Conservation (phyloP, 2,888 invertebrate genomes). For the Tipula helvola region DNA sequence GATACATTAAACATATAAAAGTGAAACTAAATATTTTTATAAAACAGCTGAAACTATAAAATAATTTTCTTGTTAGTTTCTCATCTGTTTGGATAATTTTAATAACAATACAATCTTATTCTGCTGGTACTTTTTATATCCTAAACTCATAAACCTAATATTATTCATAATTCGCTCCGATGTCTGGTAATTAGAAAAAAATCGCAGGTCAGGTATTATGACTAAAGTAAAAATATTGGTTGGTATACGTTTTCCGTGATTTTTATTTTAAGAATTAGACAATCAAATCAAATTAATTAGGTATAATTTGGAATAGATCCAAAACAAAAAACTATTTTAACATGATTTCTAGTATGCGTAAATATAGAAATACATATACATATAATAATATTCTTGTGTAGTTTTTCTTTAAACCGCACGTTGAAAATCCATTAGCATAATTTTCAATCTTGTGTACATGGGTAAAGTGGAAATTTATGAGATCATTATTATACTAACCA, state of each 20-base stretch:
- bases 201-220: neutral
- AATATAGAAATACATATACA: neutral
- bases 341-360: neutral
- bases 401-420: neutral
- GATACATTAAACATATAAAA: neutral
- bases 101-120: neutral
- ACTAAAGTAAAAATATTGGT: neutral
- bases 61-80: neutral
- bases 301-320: neutral
- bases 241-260: neutral
- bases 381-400: neutral
- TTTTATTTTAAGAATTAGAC: neutral
- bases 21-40: neutral
- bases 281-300: neutral
- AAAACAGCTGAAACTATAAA: neutral
- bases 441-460: neutral
- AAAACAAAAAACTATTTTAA: neutral
- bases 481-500: neutral
- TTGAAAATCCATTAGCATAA: neutral
- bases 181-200: neutral
- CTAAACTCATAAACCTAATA: neutral
- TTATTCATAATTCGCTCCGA: neutral
- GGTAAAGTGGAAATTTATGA: neutral
- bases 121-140: neutral
- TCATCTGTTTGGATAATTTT: neutral